Evolutionary conservation across 2,797 vertebrate species (phyloP).

Genomic region (Alosa sapidissima): DNA sequence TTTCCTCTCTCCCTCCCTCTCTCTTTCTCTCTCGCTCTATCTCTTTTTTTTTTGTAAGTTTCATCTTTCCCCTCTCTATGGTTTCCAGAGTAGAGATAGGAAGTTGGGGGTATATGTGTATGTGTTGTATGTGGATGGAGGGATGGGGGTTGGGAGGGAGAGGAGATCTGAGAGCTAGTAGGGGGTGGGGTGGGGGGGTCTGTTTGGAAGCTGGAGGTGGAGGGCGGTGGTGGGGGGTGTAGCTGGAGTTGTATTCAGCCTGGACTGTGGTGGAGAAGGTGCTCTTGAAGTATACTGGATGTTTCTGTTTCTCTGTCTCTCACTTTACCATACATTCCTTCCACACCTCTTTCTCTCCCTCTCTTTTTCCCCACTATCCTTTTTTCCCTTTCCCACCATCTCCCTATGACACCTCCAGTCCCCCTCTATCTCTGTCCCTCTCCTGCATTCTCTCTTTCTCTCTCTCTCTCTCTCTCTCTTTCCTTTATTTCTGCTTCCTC

Average conservation of each 20-base stretch:
- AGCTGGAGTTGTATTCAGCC: conserved; percentile 57
- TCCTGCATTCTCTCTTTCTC: conserved; percentile 48
- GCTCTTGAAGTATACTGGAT: conserved; percentile 64
- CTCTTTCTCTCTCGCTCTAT: neutral
- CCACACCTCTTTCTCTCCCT: conserved; percentile 38
- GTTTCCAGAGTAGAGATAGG: conserved; percentile 63
- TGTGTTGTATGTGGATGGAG: conserved; percentile 23
- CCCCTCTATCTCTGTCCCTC: conserved; percentile 47
- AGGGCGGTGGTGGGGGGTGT: conserved; percentile 58
- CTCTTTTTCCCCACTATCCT: conserved; percentile 28
- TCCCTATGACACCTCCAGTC: neutral
- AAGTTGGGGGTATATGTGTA: conserved; percentile 32
- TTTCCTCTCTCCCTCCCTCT: conserved; percentile 52
- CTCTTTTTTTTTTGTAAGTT: conserved; percentile 65
- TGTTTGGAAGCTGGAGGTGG: conserved; percentile 41
- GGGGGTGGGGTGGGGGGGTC: conserved; percentile 47
- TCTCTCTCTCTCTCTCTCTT: conserved; percentile 32
- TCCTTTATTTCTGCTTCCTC: neutral
- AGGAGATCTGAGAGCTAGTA: conserved; percentile 71
- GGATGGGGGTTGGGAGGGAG: conserved; percentile 61
- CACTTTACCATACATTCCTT: conserved; percentile 39
- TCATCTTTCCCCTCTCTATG: conserved; percentile 74
- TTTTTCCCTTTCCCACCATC: neutral
- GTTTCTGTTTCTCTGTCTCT: conserved; percentile 49
- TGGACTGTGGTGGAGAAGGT: conserved; percentile 65